Evolutionary conservation across 2,113 vertebrate genomes (phyloP).

Genomic region (Panthera leo): DNA sequence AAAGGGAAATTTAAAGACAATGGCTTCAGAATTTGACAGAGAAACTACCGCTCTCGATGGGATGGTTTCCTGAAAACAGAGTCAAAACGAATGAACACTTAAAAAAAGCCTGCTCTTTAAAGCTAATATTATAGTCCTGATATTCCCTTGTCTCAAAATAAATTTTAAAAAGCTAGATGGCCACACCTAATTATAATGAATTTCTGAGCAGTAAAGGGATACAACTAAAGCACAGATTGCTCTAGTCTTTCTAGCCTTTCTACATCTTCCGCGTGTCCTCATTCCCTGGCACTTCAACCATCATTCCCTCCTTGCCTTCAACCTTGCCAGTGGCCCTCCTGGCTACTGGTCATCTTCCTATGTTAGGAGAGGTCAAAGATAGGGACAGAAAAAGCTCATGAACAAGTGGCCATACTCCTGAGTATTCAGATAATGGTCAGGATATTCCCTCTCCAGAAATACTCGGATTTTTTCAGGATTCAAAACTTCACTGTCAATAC

Average conservation of each 20-base stretch:
- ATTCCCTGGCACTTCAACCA: background rate
- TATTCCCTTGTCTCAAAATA: background rate
- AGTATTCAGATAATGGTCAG: background rate
- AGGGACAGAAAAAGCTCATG: background rate
- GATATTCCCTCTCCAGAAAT: conserved; percentile 21
- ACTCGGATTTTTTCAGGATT: conserved; percentile 5
- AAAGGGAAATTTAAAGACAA: conserved; percentile 14
- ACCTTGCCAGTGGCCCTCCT: background rate
- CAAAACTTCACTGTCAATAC: background rate
- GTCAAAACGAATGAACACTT: background rate
- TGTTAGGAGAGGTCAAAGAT: background rate
- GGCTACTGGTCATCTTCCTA: background rate
- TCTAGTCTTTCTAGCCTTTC: background rate
- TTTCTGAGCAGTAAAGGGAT: background rate
- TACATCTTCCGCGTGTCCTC: background rate
- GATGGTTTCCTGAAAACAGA: background rate
- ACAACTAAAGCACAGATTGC: background rate
- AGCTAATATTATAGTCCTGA: background rate
- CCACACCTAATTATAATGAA: background rate
- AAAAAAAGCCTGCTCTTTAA: conserved; percentile 27
- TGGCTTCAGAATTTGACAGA: conserved; percentile 24
- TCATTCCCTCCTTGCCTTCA: background rate
- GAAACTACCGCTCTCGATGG: background rate
- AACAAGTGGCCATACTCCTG: background rate
- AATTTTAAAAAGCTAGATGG: background rate